Evolutionary conservation across 2,888 invertebrate genomes (phyloP).

Genomic region (Eremobia ochroleuca): DNA sequence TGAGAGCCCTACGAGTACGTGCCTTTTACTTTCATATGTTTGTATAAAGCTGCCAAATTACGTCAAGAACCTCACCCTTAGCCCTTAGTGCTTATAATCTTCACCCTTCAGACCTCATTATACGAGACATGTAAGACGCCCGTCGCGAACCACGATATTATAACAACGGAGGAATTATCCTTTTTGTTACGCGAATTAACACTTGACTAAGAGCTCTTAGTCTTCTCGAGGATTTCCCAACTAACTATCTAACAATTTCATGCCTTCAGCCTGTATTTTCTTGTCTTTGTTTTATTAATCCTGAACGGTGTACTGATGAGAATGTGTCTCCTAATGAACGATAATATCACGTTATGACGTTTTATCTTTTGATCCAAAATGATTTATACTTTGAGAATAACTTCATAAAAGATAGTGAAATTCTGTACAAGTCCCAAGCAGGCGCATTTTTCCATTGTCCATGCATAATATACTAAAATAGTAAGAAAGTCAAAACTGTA

Average conservation of each 20-base stretch:
- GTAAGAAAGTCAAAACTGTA: no score
- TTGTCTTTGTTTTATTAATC: conserved; percentile 6
- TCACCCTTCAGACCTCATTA: conserved; percentile 42
- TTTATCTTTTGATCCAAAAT: no score
- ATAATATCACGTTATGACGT: not conserved
- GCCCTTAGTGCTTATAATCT: conserved; percentile 33
- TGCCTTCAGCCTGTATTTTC: conserved; percentile 3
- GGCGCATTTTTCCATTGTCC: no score
- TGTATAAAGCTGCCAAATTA: conserved; percentile 33
- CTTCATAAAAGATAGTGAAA: no score
- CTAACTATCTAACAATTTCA: conserved; percentile 18
- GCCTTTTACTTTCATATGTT: conserved; percentile 22
- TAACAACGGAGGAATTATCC: conserved; percentile 49
- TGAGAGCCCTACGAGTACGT: conserved; percentile 1
- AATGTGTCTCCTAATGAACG: not conserved
- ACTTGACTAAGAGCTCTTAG: conserved; percentile 35
- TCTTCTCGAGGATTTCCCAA: conserved; percentile 6
- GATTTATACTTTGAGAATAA: no score
- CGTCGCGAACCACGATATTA: conserved; percentile 27
- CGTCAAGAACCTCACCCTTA: conserved; percentile 19
- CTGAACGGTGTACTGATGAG: conserved; percentile 1
- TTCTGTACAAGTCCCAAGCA: no score
- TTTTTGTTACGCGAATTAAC: conserved; percentile 51
- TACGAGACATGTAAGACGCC: conserved; percentile 33
- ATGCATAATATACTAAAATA: no score